Percentiles rank a stretch among this genome's conserved stretches.
phyloP scores from a whole-genome alignment of 2,797 vertebrate species.

The Cetoscarus ocellatus region DNA sequence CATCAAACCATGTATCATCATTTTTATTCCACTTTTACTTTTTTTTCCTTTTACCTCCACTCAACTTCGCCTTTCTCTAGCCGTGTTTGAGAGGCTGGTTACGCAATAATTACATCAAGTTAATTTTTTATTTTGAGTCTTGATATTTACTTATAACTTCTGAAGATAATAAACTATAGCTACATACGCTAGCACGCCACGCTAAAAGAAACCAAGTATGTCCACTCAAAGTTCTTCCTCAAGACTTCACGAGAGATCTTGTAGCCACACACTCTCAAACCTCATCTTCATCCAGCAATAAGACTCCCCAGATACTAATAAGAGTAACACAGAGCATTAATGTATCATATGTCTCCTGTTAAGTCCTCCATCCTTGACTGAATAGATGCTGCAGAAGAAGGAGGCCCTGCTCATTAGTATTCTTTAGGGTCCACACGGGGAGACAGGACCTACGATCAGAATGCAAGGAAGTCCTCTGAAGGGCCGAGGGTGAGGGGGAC shows the following conservation, averaged over 20 bases:
- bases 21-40: neutral
- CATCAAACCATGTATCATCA: neutral
- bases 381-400: conserved; percentile 53
- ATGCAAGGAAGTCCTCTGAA: conserved; percentile 80
- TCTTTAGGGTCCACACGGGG: conserved; percentile 71
- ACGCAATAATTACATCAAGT: neutral
- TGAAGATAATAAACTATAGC: too few species aligned
- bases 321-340: conserved; percentile 40
- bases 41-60: neutral
- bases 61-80: neutral
- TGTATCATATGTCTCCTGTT: conserved; percentile 63
- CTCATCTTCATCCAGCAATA: conserved; percentile 9
- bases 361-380: conserved; percentile 42
- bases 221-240: neutral
- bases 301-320: conserved; percentile 38
- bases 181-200: too few species aligned
- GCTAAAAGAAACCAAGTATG: neutral
- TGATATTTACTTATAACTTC: neutral
- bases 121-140: neutral
- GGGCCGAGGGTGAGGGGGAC: conserved; percentile 64
- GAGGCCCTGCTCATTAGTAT: conserved; percentile 81
- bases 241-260: neutral
- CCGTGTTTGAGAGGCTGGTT: neutral
- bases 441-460: conserved; percentile 74
- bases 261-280: neutral